phyloP scores from a whole-genome alignment of 2,888 invertebrate species.

The Drosophila meridionalis region DNA sequence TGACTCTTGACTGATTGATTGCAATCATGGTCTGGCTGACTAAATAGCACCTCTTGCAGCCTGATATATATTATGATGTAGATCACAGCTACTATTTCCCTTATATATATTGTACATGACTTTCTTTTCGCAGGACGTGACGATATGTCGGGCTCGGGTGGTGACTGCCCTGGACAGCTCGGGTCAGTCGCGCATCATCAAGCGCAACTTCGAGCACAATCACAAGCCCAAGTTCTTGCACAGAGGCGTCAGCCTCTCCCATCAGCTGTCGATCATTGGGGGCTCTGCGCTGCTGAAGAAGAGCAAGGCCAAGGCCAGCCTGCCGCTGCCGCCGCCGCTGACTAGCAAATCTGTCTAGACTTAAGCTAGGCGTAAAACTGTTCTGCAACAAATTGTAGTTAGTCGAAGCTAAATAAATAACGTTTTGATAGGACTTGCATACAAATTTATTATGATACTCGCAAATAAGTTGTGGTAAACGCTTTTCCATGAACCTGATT shows the following conservation, averaged over 20 bases:
- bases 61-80: not conserved
- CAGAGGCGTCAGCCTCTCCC: slow-evolving; percentile 37
- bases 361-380: slow-evolving; percentile 34
- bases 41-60: not conserved
- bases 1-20: not conserved
- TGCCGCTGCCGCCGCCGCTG: slow-evolving; percentile 16
- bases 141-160: slow-evolving; percentile 82
- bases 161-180: slow-evolving; percentile 79
- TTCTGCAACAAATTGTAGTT: slow-evolving; percentile 26
- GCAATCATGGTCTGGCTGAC: no score
- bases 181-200: slow-evolving; percentile 80
- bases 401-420: slow-evolving; percentile 51
- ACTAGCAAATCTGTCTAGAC: slow-evolving; percentile 37
- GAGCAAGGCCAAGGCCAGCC: slow-evolving; percentile 2
- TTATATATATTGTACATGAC: not conserved
- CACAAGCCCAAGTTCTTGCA: slow-evolving; percentile 74
- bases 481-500: no score
- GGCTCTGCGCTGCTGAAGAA: slow-evolving; percentile 18
- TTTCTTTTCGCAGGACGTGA: slow-evolving; percentile 76
- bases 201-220: slow-evolving; percentile 81
- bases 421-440: slow-evolving; percentile 20
- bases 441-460: slow-evolving; percentile 2
- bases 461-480: not conserved
- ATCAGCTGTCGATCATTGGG: slow-evolving; percentile 47
- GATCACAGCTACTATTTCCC: not conserved